Conservation (phyloP, 35 echinoderm and acorn worm species). For the Ptychodera flava region DNA sequence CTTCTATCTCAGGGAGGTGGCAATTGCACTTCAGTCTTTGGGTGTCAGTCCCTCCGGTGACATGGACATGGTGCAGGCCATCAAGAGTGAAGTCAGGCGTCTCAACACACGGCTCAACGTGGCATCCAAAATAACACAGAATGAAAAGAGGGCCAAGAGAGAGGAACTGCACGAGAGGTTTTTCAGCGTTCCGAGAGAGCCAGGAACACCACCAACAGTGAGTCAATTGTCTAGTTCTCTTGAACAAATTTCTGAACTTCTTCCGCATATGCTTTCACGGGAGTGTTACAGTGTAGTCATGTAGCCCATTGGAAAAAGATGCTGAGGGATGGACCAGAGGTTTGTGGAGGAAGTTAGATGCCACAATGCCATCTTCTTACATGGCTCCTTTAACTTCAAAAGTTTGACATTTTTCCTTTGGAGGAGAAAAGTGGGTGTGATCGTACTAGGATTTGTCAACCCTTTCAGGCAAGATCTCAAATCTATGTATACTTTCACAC, state of each 20-base stretch:
- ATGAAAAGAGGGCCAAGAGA: slow-evolving; percentile 61
- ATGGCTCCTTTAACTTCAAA: no score
- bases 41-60: slow-evolving; percentile 90
- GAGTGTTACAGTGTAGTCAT: neutral
- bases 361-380: neutral
- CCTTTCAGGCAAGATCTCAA: neutral
- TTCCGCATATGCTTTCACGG: neutral
- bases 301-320: neutral
- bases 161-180: slow-evolving; percentile 53
- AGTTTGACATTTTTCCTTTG: no score
- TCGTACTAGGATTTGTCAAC: neutral
- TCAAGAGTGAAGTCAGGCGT: slow-evolving; percentile 86
- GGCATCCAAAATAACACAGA: slow-evolving; percentile 81
- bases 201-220: slow-evolving; percentile 22
- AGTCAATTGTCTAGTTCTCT: neutral
- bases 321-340: neutral
- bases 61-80: slow-evolving; percentile 97
- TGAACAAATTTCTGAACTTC: neutral
- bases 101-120: slow-evolving; percentile 88
- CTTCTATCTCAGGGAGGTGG: slow-evolving; percentile 54
- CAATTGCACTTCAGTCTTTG: slow-evolving; percentile 70
- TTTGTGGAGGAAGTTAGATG: neutral
- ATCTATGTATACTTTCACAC: neutral
- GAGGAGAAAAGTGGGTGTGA: neutral
- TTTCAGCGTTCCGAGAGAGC: slow-evolving; percentile 60